A percentile compares a stretch with the other conserved stretches of the same genome.
Conservation (phyloP, 1,140 invertebrate species). For the Cotesia glomerata region DNA sequence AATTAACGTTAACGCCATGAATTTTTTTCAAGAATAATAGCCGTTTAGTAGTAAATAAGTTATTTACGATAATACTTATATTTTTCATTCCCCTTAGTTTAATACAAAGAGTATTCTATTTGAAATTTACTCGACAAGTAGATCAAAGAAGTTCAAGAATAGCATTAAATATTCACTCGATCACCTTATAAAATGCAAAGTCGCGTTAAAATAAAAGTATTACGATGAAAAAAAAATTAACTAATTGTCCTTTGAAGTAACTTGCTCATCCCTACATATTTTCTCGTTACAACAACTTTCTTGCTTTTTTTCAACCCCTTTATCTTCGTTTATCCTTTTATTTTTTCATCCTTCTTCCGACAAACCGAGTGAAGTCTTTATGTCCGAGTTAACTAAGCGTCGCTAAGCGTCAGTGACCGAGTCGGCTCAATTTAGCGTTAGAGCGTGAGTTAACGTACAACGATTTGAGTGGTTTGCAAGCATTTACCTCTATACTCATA, state of each 20-base stretch:
- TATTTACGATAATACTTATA: too few species aligned
- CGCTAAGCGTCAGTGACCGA: constrained; percentile 15
- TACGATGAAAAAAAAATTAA: background rate
- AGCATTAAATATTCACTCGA: constrained; percentile 8
- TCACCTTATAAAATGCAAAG: background rate
- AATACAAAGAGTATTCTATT: background rate
- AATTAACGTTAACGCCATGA: too few species aligned
- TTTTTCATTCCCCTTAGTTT: background rate
- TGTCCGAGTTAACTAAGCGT: constrained; percentile 19
- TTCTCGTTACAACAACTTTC: constrained; percentile 3
- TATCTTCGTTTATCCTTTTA: constrained; percentile 1
- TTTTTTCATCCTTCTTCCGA: constrained; percentile 1
- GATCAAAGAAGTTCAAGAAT: constrained; percentile 1
- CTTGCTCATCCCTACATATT: constrained; percentile 3
- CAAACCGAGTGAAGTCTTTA: constrained; percentile 7
- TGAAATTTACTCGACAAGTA: background rate
- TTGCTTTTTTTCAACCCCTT: background rate
- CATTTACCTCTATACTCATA: background rate
- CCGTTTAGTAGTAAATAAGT: too few species aligned
- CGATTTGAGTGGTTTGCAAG: background rate
- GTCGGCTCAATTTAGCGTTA: constrained; percentile 19
- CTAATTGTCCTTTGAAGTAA: background rate
- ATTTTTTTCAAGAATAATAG: too few species aligned
- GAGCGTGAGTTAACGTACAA: constrained; percentile 9
- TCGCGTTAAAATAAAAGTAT: background rate